Base-by-base conservation (phyloP, 2,888 invertebrate genomes). In the Nomada ruficornis region DNA sequence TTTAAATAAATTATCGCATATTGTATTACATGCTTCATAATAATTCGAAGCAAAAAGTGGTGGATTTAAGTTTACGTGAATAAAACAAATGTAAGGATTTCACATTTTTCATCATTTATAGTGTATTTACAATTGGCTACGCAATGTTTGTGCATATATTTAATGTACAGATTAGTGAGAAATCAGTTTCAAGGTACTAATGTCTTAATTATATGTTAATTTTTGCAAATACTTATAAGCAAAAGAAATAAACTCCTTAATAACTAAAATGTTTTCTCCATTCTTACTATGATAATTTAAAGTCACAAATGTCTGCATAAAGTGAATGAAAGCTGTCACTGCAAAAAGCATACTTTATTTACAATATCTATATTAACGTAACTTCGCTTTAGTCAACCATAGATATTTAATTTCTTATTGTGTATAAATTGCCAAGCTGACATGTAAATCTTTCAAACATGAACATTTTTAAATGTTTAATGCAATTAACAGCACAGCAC, bases 381-480 rank as follows among this genome's bases (percentile, higher is more conserved):
- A 70, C 11, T 70, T 65, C 15, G 11, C 71, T 68, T 80, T 47
- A 50, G 44, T 70, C 55, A 68, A 68, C 55, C 18, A 47, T 73
- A 82, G 42, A 26, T 73, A 81, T 63, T 64, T 42, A 78, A 78
- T 62, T 64, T 50, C 65, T 44, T 54, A 75, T 65, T 64, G 23
- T 70, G n/a, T 71, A 64, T 50, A 68, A 83, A 72, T 78, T 47
- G 78, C 44, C 64, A 73, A 83, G 47, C 42, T 69, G 55, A 72
- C 55, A 76, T 57, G 74, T 83, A 86, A 86, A 86, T 81, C 69
- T 83, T 68, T 86, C 69, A 86, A 86, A 86, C 83, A 72, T 83
- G 81, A 83, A 86, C 79, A 83, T 79, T 63, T 60, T 86, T 83
- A 86, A 77, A 77, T 79, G 74, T 79, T 86, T 77, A 86, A 86